These are phyloP conservation scores for Limanda limanda DNA, from an alignment of 2,113 vertebrate genomes.

Conservation along the genomic window DNA sequence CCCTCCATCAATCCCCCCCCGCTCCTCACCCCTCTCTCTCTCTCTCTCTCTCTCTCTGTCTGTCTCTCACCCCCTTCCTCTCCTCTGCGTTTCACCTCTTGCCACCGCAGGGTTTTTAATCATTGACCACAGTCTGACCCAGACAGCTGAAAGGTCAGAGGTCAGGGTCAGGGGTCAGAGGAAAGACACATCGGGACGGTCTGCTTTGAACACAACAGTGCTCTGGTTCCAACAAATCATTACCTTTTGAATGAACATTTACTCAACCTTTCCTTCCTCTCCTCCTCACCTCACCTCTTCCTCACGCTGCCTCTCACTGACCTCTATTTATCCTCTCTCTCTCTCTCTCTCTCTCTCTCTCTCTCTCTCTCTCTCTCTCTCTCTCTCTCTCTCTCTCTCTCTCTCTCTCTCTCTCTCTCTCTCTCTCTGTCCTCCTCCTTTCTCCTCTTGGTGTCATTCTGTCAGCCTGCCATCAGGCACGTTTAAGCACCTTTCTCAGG, in stretches of 20 bases:
- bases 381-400: background rate
- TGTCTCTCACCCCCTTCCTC: background rate
- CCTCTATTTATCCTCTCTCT: background rate
- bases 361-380: no score
- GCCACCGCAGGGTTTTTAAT: slow-evolving; percentile 61
- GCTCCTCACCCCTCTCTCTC: background rate
- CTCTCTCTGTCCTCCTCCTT: background rate
- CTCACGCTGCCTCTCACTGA: background rate
- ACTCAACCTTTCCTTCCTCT: slow-evolving; percentile 3
- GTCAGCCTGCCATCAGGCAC: slow-evolving; percentile 42
- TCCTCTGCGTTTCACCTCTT: slow-evolving; percentile 29
- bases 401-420: slow-evolving; percentile 11
- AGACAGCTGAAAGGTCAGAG: slow-evolving; percentile 60
- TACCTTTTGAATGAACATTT: slow-evolving; percentile 19
- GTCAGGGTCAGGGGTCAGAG: slow-evolving; percentile 37
- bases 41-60: background rate
- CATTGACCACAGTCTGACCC: slow-evolving; percentile 58
- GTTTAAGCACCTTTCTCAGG: slow-evolving; percentile 62
- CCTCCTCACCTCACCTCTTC: slow-evolving; percentile 4
- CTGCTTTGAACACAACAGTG: slow-evolving; percentile 16
- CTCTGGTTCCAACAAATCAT: background rate
- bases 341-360: background rate
- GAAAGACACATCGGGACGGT: background rate
- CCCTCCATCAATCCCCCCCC: slow-evolving; percentile 17
- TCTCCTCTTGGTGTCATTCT: slow-evolving; percentile 25